Conservation (phyloP, 2,113 vertebrate genomes). For the Maccullochella peelii region DNA sequence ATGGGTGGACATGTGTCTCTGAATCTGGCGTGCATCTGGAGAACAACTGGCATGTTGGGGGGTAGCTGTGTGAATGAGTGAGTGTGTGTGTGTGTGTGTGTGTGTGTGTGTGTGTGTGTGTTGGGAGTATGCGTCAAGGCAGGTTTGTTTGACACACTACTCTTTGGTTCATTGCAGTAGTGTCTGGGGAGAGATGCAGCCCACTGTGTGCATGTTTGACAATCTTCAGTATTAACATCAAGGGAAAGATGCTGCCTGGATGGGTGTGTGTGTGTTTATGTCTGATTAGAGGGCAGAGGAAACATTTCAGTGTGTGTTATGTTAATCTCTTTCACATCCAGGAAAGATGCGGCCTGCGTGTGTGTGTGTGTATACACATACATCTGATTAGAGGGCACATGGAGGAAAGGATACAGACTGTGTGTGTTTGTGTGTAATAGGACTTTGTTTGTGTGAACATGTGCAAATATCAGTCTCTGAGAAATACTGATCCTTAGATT, state of each 20-base stretch:
- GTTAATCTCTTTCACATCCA: conserved; percentile 44
- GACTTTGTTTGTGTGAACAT: conserved; percentile 35
- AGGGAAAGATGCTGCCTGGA: not conserved
- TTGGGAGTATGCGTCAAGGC: conserved; percentile 6
- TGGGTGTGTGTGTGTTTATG: conserved; percentile 33
- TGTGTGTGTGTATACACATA: conserved; percentile 14
- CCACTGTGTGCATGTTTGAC: not conserved
- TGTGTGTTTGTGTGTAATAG: conserved; percentile 8
- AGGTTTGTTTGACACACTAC: conserved; percentile 2
- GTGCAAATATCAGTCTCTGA: conserved; percentile 1
- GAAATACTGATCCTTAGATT: conserved; percentile 49
- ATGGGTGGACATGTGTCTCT: conserved; percentile 65
- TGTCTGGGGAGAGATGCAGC: not conserved
- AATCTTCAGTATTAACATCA: conserved; percentile 23
- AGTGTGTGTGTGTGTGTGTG: not conserved
- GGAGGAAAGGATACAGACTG: conserved; percentile 31
- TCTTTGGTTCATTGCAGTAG: not conserved
- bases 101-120: not conserved
- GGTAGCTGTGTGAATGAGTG: not conserved
- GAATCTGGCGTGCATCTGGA: conserved; percentile 67
- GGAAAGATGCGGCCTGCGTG: conserved; percentile 22
- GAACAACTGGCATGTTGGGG: conserved; percentile 55
- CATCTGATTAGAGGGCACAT: conserved; percentile 57
- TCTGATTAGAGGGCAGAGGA: conserved; percentile 41
- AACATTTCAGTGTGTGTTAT: conserved; percentile 25